These are phyloP conservation scores for Silvanus unidentatus DNA, from an alignment of 2,888 invertebrate genomes.

Conservation along the genomic window DNA sequence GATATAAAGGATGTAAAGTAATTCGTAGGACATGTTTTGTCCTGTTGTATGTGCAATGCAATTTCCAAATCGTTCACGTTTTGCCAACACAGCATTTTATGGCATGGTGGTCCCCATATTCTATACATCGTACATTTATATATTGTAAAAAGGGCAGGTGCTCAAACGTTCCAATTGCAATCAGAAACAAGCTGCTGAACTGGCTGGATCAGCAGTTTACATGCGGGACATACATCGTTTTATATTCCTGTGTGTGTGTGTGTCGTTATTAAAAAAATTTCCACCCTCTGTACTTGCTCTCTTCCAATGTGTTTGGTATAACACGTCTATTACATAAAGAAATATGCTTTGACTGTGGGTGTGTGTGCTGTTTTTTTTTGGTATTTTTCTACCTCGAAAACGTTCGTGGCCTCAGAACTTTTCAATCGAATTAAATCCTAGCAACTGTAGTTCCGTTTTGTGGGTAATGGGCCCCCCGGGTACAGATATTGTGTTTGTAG, in stretches of 20 bases:
- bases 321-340: too few relatives aligned
- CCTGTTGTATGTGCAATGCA: too few relatives aligned
- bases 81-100: constrained; percentile 29
- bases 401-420: constrained; percentile 9
- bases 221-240: constrained; percentile 17
- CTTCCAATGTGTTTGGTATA: too few relatives aligned
- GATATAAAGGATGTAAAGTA: too few relatives aligned
- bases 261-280: constrained; percentile 22
- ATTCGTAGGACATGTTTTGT: too few relatives aligned
- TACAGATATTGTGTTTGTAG: too few relatives aligned
- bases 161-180: constrained; percentile 25
- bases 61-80: constrained; percentile 37
- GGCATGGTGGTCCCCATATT: constrained; percentile 14
- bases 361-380: too few relatives aligned
- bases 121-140: neutral
- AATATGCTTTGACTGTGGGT: too few relatives aligned
- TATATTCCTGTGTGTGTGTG: neutral
- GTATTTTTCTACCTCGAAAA: neutral
- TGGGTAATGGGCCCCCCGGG: too few relatives aligned
- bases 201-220: constrained; percentile 28
- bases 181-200: constrained; percentile 29
- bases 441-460: too few relatives aligned
- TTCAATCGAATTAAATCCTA: constrained; percentile 14
- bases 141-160: constrained; percentile 17
- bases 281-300: neutral